These are phyloP conservation scores for Thymallus thymallus DNA, from an alignment of 2,113 vertebrate genomes.

Conservation along the genomic window DNA sequence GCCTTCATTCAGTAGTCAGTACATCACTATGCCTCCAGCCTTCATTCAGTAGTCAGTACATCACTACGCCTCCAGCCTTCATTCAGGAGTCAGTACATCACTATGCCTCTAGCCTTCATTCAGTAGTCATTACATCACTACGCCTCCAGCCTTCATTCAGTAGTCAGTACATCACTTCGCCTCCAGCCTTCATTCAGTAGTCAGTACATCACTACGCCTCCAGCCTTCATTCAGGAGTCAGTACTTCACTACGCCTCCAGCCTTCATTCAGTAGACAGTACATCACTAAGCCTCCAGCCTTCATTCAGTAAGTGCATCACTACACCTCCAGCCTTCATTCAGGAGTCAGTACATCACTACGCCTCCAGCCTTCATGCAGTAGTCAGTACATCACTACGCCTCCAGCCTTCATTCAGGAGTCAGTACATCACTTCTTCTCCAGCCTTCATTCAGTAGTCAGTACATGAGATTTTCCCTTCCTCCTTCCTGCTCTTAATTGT, in stretches of 20 bases:
- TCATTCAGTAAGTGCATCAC: no score
- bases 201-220: neutral
- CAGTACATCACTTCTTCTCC: neutral
- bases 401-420: no score
- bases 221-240: no score
- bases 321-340: no score
- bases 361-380: no score
- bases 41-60: constrained; percentile 27
- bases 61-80: no score
- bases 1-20: constrained; percentile 27
- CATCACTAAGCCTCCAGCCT: neutral
- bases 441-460: constrained; percentile 26
- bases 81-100: constrained; percentile 30
- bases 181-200: no score
- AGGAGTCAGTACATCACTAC: no score
- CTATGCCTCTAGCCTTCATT: neutral
- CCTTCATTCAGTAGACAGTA: no score
- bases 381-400: neutral
- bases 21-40: no score
- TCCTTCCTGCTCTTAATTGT: constrained; percentile 75
- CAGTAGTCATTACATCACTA: constrained; percentile 26
- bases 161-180: neutral
- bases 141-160: no score
- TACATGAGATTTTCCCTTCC: constrained; percentile 51
- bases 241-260: neutral